Base-by-base conservation (phyloP, 2,888 invertebrate genomes). In the Limnephilus lunatus region DNA sequence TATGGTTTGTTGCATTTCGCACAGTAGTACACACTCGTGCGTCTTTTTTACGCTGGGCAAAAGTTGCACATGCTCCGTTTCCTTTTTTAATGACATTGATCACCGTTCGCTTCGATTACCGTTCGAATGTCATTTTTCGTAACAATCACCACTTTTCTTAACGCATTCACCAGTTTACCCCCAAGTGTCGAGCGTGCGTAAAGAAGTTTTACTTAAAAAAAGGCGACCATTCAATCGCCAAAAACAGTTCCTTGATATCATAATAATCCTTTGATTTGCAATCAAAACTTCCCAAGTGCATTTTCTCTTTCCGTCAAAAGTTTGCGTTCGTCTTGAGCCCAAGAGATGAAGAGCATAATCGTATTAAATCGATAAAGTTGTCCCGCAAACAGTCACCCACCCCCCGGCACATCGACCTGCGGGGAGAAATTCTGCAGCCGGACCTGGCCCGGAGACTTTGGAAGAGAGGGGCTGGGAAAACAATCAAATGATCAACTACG, bases 401-500 rank as follows among this genome's bases (percentile, higher is more conserved):
- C n/a, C 30, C 53, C 7, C 87, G n/a, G 30, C 19, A 31, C 48
- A 31, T 7, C 14, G 31, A 15, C 31, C 88, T 31, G 25, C 15
- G 53, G 19, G 88, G 15, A 32, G 30, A 68, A 88, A 88, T 68
- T 80, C 88, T 88, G 30, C 14, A 68, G 53, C 68, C 35, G 85
- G 39, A 53, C 85, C 31, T 48, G 85, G 19, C 32, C 85, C n/a
- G 44, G 85, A 80, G 53, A 68, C 53, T 48, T 48, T 19, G 53
- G 53, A 4, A 7, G 68, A 9, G 19, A 25, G 25, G 19, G 25
- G 25, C 68, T n/a, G 68, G 68, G 91, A 92, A 92, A 92, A 92
- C 92, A 92, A 92, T 92, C 90, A 86, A 90, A 90, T 90, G 90
- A 91, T 90, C 91, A 91, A 92, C 80, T 91, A 53, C 48, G 53